Evolutionary conservation across 2,888 invertebrate species (phyloP), one percentile per base, ranked within the genome.

Genomic region (Eristalinus aeneus): DNA sequence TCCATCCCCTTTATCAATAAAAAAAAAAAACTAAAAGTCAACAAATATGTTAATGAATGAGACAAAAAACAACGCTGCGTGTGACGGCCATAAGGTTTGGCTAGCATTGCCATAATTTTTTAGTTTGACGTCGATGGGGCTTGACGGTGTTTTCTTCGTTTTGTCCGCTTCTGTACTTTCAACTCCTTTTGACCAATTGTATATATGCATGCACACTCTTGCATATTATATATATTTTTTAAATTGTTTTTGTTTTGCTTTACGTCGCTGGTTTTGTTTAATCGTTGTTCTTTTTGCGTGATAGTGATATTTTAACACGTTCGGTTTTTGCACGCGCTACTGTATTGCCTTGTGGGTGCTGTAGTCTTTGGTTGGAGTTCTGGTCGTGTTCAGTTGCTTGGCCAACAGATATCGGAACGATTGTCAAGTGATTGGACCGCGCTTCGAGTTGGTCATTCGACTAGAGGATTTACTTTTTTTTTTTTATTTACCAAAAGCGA

Each of bases 331-430:
- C 85, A 77, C 67, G 79, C 80, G 80, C 60, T 87, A 88, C 87
- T 87, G 65, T 87, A 84, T 85, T 36, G 84, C 79, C 81, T 88
- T 64, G 46, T 69, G 71, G 53, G 23, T 32, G 56, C 34, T 71
- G 6, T 67, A 16, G 53, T 73, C 67, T 61, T 53, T 71, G 23
- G 27, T 60, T 60, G 84, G 80, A 71, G 79, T 77, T 72, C 56
- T 74, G 76, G 60, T 76, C 77, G 60, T 71, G 84, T 72, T 78
- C 68, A 60, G 86, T 68, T 75, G 71, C 75, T 68, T 78, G 77
- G 80, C 74, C 78, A 78, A 76, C 88, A 88, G 87, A 88, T 86
- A 86, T 73, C 86, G 76, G 75, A 88, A 77, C 83, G 87, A 84
- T 86, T 69, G 88, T 77, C 87, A 69, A 74, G 87, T 71, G 88